A percentile compares a stretch with the other conserved stretches of the same genome.
Conservation (phyloP, 2,113 vertebrate genomes). For the Campylomormyrus numenius region DNA sequence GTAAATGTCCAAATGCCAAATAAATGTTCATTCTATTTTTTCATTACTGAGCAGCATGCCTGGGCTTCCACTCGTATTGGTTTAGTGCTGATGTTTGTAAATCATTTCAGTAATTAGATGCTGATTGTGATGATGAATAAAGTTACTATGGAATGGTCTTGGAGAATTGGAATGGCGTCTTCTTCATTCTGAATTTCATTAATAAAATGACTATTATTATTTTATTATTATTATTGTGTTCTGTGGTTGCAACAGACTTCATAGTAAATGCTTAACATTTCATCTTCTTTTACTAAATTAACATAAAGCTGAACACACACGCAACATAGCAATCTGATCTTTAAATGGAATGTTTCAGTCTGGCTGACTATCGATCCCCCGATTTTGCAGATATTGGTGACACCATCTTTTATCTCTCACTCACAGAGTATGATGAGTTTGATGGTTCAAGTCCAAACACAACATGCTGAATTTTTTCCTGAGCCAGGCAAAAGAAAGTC, state of each 20-base stretch:
- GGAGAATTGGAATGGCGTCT: background rate
- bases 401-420: background rate
- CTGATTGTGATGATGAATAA: background rate
- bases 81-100: background rate
- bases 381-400: background rate
- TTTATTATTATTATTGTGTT: background rate
- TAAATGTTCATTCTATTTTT: background rate
- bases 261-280: background rate
- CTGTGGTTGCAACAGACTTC: background rate
- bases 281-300: background rate
- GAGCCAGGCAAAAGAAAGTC: background rate
- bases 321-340: background rate
- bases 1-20: background rate
- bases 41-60: background rate
- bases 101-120: background rate
- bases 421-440: background rate
- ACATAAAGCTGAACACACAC: background rate
- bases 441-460: background rate
- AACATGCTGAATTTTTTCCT: background rate
- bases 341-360: background rate
- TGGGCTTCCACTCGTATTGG: background rate
- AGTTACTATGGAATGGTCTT: background rate
- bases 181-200: background rate
- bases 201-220: background rate
- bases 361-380: background rate